Evolutionary conservation across 2,113 vertebrate genomes (phyloP).

Genomic region (Bubalus kerabau): DNA sequence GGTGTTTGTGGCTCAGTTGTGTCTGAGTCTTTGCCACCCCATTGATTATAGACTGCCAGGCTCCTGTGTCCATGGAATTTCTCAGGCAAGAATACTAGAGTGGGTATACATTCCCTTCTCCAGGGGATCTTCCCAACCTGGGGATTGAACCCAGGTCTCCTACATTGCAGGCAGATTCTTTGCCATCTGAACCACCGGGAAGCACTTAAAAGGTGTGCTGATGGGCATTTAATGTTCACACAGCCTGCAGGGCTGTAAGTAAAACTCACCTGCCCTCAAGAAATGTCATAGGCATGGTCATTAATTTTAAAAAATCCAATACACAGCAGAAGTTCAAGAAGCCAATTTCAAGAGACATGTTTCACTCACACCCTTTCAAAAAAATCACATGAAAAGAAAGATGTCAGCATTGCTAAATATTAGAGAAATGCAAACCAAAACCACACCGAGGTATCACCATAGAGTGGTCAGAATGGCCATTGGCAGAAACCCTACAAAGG

Average conservation of each 20-base stretch:
- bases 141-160: not conserved
- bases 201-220: not conserved
- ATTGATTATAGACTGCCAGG: not conserved
- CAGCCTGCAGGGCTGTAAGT: not conserved
- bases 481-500: not conserved
- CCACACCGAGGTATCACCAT: not conserved
- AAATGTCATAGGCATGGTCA: not conserved
- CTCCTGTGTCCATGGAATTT: not conserved
- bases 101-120: not conserved
- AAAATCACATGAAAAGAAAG: not conserved
- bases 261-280: not conserved
- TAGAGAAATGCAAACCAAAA: not conserved
- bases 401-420: not conserved
- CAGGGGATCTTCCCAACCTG: not conserved
- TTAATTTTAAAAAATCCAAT: not conserved
- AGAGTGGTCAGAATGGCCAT: not conserved
- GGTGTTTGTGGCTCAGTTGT: not conserved
- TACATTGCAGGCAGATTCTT: not conserved
- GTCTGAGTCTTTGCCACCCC: not conserved
- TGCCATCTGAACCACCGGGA: not conserved
- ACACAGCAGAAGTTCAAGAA: not conserved
- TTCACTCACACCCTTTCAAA: not conserved
- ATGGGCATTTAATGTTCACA: not conserved
- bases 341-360: not conserved
- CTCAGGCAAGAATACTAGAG: not conserved